A percentile compares a stretch with the other conserved stretches of the same genome.
These are phyloP conservation scores for Oligia fasciuncula DNA, from an alignment of 2,888 invertebrate genomes.

Conservation along the genomic window DNA sequence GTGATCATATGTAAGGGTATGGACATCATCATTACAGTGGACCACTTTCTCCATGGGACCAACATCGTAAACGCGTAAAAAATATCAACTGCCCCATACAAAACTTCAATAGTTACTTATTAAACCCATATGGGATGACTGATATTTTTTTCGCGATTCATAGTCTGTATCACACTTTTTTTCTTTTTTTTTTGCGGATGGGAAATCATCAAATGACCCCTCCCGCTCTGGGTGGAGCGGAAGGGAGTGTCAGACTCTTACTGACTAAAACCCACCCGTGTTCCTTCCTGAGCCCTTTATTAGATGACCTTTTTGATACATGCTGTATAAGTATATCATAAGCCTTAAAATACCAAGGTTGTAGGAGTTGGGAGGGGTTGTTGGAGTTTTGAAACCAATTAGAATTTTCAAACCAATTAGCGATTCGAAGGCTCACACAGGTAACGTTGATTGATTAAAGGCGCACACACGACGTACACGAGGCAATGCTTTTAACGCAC, in stretches of 20 bases:
- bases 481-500: not conserved
- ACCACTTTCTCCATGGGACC: not conserved
- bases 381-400: not conserved
- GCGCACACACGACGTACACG: not conserved
- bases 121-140: too few relatives aligned
- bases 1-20: not conserved
- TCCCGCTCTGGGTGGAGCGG: too few relatives aligned
- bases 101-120: too few relatives aligned
- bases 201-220: too few relatives aligned
- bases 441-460: not conserved
- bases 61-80: too few relatives aligned
- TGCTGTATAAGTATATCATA: not conserved
- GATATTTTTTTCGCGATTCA: too few relatives aligned
- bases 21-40: too few relatives aligned
- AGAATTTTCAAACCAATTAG: slow-evolving; percentile 13
- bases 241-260: too few relatives aligned
- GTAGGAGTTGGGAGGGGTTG: not conserved
- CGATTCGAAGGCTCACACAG: not conserved
- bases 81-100: too few relatives aligned
- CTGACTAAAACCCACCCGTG: too few relatives aligned
- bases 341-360: not conserved
- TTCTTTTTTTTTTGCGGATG: too few relatives aligned
- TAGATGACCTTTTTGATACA: not conserved
- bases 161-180: not conserved
- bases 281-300: too few relatives aligned